phyloP scores from a whole-genome alignment of 2,113 vertebrate genomes.

The Notarius lentiginosus region DNA sequence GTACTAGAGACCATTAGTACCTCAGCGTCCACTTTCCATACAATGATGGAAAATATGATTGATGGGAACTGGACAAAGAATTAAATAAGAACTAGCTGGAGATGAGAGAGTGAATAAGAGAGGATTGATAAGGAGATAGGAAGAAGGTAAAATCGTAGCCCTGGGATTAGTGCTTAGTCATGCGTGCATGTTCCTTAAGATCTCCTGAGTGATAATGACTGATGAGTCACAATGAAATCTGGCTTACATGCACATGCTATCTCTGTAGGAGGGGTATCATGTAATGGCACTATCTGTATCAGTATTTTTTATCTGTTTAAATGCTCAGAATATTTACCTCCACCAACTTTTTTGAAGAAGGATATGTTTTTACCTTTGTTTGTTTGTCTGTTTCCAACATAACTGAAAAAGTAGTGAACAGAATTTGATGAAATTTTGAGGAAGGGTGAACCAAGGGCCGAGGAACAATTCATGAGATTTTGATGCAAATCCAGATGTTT shows the following conservation, averaged over 20 bases:
- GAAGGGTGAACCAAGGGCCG: too few relatives aligned
- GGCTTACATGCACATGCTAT: constrained; percentile 23
- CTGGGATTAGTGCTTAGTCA: constrained; percentile 16
- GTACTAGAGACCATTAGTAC: not conserved
- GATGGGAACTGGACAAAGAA: constrained; percentile 52
- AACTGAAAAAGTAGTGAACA: too few relatives aligned
- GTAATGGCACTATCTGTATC: not conserved
- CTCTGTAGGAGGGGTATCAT: not conserved
- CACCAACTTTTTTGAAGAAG: too few relatives aligned
- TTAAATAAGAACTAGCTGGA: constrained; percentile 46
- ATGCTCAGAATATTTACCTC: not conserved
- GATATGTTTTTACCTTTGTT: too few relatives aligned
- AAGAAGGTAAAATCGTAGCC: not conserved
- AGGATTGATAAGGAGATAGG: constrained; percentile 1
- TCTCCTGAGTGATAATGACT: constrained; percentile 20
- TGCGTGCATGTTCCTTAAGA: constrained; percentile 18
- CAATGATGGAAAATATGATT: constrained; percentile 54
- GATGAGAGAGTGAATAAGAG: not conserved
- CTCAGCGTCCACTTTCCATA: constrained; percentile 36
- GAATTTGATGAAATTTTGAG: too few relatives aligned
- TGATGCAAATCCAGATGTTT: too few relatives aligned
- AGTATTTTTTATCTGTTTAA: not conserved
- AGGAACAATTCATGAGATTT: too few relatives aligned
- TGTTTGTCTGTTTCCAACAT: too few relatives aligned
- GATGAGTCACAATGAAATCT: constrained; percentile 27